Conservation (phyloP, 1,140 invertebrate genomes). For the Caenorhabditis briggsae region DNA sequence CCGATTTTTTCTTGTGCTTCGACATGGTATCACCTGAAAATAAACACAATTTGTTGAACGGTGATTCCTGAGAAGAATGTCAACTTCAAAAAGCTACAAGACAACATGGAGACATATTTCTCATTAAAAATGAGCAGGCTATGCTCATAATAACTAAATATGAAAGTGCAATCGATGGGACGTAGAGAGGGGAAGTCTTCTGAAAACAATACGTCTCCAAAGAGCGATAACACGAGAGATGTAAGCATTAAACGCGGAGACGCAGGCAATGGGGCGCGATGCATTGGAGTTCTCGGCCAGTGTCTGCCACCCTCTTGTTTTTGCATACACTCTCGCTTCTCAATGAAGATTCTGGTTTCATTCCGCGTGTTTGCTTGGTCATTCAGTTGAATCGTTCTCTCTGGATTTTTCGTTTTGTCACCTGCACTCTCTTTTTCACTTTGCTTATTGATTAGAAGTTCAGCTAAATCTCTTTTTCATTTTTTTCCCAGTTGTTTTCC, state of each 20-base stretch:
- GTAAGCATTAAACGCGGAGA: neutral
- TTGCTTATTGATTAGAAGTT: neutral
- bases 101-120: no score
- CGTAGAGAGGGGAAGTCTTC: no score
- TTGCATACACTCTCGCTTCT: neutral
- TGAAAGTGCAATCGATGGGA: no score
- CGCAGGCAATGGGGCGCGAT: neutral
- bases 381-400: neutral
- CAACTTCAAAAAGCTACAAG: no score
- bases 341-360: slow-evolving; percentile 43
- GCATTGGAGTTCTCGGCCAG: neutral
- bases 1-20: neutral
- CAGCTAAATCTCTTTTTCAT: no score
- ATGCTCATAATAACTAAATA: no score
- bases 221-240: no score
- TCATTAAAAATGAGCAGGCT: no score
- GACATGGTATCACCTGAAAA: neutral
- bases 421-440: neutral
- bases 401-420: neutral
- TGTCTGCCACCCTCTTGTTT: neutral
- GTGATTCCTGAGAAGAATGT: no score
- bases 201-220: no score
- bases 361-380: slow-evolving; percentile 31
- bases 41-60: no score
- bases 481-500: neutral